phyloP scores from a whole-genome alignment of 2,113 vertebrate species.

The Guaruba guarouba region DNA sequence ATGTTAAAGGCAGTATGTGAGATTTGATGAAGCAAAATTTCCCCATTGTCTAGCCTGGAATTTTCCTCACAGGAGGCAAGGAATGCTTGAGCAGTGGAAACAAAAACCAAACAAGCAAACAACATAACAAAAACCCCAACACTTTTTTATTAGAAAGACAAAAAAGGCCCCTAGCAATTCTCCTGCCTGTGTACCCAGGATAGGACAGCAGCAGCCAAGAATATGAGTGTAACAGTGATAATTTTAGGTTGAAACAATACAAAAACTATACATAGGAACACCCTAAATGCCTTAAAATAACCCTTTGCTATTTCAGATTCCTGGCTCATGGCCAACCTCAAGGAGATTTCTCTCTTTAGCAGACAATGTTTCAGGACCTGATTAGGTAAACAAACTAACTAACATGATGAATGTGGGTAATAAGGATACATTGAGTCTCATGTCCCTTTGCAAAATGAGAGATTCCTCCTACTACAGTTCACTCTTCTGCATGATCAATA shows the following conservation, averaged over 20 bases:
- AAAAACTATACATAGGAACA: not conserved
- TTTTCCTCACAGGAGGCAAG: not conserved
- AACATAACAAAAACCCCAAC: not conserved
- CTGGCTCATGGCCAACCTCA: not conserved
- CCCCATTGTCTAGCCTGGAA: not conserved
- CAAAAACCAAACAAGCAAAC: not conserved
- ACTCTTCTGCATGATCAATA: constrained; percentile 26
- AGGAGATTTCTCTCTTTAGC: constrained; percentile 4
- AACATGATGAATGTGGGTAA: constrained; percentile 30
- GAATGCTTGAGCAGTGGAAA: not conserved
- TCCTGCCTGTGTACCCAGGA: not conserved
- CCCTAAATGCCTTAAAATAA: not conserved
- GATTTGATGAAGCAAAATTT: not conserved
- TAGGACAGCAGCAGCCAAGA: not conserved
- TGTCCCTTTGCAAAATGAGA: not conserved
- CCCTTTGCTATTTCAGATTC: not conserved
- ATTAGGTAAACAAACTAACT: constrained; percentile 59
- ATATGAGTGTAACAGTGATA: not conserved
- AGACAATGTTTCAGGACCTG: constrained; percentile 16
- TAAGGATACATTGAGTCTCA: not conserved
- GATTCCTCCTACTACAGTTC: constrained; percentile 23
- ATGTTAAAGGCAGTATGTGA: not conserved
- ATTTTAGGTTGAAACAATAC: not conserved
- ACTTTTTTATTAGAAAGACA: not conserved
- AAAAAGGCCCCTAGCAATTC: not conserved